Conservation (phyloP, 2,113 vertebrate species). For the Pycnonotus jocosus region DNA sequence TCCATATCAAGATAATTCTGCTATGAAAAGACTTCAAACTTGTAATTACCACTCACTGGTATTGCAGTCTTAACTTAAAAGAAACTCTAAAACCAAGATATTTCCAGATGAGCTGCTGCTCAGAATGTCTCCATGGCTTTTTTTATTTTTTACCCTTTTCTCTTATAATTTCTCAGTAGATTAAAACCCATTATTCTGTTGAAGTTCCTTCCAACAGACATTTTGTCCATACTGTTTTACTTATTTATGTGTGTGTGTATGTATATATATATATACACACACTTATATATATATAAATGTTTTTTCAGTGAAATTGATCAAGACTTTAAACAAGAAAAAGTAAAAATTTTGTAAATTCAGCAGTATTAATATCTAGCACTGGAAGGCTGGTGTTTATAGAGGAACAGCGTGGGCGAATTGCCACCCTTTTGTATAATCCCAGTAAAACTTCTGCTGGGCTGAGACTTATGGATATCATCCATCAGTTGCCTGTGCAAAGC, state of each 20-base stretch:
- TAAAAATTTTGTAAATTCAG: background rate
- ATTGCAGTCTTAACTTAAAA: background rate
- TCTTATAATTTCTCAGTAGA: background rate
- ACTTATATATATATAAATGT: background rate
- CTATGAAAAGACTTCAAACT: background rate
- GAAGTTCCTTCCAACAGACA: background rate
- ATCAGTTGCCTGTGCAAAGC: background rate
- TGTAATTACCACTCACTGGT: background rate
- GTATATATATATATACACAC: background rate
- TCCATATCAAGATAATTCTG: background rate
- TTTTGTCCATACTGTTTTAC: background rate
- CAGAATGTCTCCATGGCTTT: background rate
- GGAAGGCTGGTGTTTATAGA: background rate
- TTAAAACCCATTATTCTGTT: background rate
- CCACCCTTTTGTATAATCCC: background rate
- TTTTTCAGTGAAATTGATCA: background rate
- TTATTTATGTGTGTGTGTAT: background rate
- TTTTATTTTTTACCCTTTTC: background rate
- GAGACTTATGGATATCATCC: background rate
- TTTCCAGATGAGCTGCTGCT: background rate
- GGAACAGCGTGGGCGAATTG: background rate
- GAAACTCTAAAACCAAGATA: background rate
- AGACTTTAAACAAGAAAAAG: background rate
- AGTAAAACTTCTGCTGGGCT: background rate
- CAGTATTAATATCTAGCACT: background rate